A percentile compares a stretch with the other conserved stretches of the same genome.
Conservation (phyloP, 1,140 invertebrate species). For the Ptiloglossa arizonensis region DNA sequence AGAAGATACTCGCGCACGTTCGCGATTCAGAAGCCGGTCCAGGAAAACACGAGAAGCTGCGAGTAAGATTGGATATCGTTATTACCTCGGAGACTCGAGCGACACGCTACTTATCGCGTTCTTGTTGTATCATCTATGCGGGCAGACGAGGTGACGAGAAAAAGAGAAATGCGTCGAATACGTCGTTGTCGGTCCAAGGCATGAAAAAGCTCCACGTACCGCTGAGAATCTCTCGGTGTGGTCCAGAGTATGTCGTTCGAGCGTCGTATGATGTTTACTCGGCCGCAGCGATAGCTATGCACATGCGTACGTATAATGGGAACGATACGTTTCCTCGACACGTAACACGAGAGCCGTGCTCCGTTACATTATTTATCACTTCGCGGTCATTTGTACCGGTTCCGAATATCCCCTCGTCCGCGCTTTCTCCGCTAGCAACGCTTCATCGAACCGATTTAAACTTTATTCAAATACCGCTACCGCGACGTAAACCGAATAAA, state of each 20-base stretch:
- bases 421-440: slow-evolving; percentile 14
- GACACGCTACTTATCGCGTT: slow-evolving; percentile 35
- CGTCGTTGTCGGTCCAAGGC: slow-evolving; percentile 9
- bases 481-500: slow-evolving; percentile 36
- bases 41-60: too few relatives aligned
- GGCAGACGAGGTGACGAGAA: neutral
- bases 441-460: slow-evolving; percentile 36
- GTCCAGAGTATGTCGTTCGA: slow-evolving; percentile 31
- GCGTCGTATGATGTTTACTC: slow-evolving; percentile 55
- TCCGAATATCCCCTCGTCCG: slow-evolving; percentile 55
- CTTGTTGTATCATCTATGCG: neutral
- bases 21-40: too few relatives aligned
- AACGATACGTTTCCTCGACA: slow-evolving; percentile 72
- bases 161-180: neutral
- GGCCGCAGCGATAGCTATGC: slow-evolving; percentile 44
- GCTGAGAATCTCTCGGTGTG: neutral
- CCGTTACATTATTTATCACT: slow-evolving; percentile 73
- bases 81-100: neutral
- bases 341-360: slow-evolving; percentile 66
- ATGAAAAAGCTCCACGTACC: slow-evolving; percentile 35
- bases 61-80: too few relatives aligned
- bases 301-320: slow-evolving; percentile 63
- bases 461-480: slow-evolving; percentile 20
- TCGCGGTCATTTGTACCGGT: slow-evolving; percentile 66
- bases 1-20: too few relatives aligned